These are phyloP conservation scores for Erebia ligea DNA, from an alignment of 2,888 invertebrate genomes.

Conservation along the genomic window DNA sequence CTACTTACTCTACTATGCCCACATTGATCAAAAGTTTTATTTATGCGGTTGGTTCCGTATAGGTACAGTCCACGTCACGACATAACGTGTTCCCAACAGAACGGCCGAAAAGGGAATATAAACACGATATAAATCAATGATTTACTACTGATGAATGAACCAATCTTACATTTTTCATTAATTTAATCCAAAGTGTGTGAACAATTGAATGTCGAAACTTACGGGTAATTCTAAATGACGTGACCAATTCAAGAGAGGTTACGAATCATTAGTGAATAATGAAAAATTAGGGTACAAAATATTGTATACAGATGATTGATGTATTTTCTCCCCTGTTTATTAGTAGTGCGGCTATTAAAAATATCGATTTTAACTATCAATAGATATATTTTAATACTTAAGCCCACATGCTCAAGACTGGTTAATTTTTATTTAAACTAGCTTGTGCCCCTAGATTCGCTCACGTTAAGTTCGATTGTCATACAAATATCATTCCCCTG, in stretches of 20 bases:
- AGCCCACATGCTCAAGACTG: no score
- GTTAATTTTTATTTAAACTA: no score
- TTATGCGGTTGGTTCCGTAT: neutral
- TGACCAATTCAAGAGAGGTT: constrained; percentile 51
- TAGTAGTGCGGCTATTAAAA: neutral
- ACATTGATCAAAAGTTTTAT: no score
- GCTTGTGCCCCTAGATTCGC: no score
- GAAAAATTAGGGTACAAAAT: constrained; percentile 45
- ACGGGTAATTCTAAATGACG: constrained; percentile 39
- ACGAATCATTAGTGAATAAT: constrained; percentile 56
- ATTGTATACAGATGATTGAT: constrained; percentile 55
- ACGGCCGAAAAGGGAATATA: neutral
- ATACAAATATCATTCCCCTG: no score
- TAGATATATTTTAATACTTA: neutral
- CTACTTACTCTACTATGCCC: no score
- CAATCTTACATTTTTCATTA: constrained; percentile 8
- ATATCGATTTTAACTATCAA: constrained; percentile 1
- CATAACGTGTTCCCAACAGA: neutral
- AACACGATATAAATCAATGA: constrained; percentile 19
- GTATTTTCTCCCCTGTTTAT: constrained; percentile 17
- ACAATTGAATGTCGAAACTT: constrained; percentile 40
- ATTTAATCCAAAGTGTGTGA: constrained; percentile 20
- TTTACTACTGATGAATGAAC: constrained; percentile 6
- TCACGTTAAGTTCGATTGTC: no score
- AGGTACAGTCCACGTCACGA: neutral